A percentile compares a stretch with the other conserved stretches of the same genome.
phyloP scores from a whole-genome alignment of 2,888 invertebrate species.

The Drosophila neonasuta region DNA sequence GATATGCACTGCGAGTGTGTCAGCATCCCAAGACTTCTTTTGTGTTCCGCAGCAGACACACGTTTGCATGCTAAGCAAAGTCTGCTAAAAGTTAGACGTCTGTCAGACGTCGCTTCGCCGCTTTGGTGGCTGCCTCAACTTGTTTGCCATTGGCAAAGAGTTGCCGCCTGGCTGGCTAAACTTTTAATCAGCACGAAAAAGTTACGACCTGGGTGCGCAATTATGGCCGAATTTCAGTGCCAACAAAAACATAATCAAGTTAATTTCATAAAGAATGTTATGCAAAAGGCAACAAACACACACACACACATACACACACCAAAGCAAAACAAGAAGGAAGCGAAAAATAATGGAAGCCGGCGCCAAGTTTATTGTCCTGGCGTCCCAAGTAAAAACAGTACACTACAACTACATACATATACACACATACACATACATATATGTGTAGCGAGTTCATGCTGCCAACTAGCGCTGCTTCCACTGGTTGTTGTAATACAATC shows the following conservation, averaged over 20 bases:
- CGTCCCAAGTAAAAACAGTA: conserved; percentile 37
- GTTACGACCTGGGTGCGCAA: conserved; percentile 49
- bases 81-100: conserved; percentile 68
- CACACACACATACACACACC: neutral
- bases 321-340: conserved; percentile 23
- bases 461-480: conserved; percentile 39
- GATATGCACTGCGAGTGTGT: conserved; percentile 31
- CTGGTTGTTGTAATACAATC: conserved; percentile 67
- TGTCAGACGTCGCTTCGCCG: conserved; percentile 45
- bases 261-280: conserved; percentile 68
- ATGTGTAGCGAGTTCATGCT: conserved; percentile 36
- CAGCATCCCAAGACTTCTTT: conserved; percentile 20
- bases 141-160: conserved; percentile 43
- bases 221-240: conserved; percentile 64
- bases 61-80: conserved; percentile 46
- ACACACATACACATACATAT: neutral
- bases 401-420: conserved; percentile 5
- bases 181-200: conserved; percentile 67
- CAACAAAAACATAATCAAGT: conserved; percentile 75
- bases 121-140: conserved; percentile 55
- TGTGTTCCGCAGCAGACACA: neutral
- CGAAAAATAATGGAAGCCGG: conserved; percentile 39
- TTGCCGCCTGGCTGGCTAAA: conserved; percentile 55
- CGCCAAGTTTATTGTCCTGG: conserved; percentile 71
- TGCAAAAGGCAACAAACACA: conserved; percentile 38